phyloP scores from a whole-genome alignment of 2,888 invertebrate genomes.

The Drosophila melanocephala region DNA sequence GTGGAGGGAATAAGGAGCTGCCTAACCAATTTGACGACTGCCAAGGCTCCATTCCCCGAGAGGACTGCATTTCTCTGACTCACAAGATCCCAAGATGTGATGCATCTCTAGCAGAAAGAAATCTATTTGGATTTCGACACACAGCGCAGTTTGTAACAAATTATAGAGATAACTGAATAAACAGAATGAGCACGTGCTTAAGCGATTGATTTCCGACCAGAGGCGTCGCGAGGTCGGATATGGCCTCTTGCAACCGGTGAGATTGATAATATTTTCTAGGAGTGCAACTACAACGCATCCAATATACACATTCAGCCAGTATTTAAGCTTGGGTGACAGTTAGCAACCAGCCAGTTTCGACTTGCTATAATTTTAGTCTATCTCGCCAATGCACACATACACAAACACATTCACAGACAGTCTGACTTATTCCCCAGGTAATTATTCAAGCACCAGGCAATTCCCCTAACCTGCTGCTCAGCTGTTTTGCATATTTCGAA shows the following conservation, averaged over 20 bases:
- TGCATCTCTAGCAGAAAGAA: not conserved
- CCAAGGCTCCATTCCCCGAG: not conserved
- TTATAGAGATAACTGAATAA: conserved; percentile 1
- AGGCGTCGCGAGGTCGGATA: not conserved
- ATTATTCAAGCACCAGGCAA: conserved; percentile 33
- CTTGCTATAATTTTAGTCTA: not conserved
- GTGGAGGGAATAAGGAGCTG: not conserved
- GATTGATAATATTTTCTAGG: conserved; percentile 17
- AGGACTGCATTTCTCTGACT: not conserved
- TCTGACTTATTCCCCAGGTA: conserved; percentile 52
- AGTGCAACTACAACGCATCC: conserved; percentile 38
- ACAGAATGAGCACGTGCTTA: not conserved
- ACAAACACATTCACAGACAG: not conserved
- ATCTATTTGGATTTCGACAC: not conserved
- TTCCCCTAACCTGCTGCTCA: conserved; percentile 28
- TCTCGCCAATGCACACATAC: not conserved
- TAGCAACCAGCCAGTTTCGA: conserved; percentile 16
- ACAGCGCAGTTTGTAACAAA: not conserved
- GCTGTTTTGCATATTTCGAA: conserved; percentile 68
- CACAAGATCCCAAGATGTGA: not conserved
- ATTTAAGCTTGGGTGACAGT: conserved; percentile 28
- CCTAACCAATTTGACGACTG: not conserved
- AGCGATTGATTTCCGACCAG: not conserved
- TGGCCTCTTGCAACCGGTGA: not conserved
- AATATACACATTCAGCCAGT: conserved; percentile 7